These are phyloP conservation scores for Callimorpha dominula DNA, from an alignment of 2,888 invertebrate species.

Conservation along the genomic window DNA sequence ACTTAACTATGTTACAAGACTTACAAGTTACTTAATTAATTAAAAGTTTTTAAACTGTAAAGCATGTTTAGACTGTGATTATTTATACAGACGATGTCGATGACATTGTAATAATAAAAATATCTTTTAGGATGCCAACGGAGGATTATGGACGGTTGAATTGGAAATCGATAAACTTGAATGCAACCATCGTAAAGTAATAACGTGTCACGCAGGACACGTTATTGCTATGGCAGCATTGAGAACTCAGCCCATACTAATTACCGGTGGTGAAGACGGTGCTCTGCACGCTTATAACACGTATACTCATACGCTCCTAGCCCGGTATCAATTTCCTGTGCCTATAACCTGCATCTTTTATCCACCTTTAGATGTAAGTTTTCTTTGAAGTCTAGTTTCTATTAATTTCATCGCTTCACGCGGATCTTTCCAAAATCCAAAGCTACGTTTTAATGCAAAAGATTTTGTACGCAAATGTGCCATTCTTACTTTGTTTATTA, in stretches of 20 bases:
- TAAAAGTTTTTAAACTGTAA: not conserved
- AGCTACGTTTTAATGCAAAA: not conserved
- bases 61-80: not conserved
- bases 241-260: constrained; percentile 89
- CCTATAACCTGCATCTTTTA: constrained; percentile 89
- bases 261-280: constrained; percentile 91
- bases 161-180: constrained; percentile 80
- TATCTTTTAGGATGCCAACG: constrained; percentile 91
- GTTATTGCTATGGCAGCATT: constrained; percentile 90
- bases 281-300: constrained; percentile 92
- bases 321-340: constrained; percentile 85
- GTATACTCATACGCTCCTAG: constrained; percentile 84
- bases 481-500: no score
- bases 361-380: constrained; percentile 89
- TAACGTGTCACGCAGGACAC: constrained; percentile 92
- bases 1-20: no score
- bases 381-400: not conserved
- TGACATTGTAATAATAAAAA: not conserved
- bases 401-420: no score
- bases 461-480: no score
- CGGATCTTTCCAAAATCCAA: not conserved
- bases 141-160: constrained; percentile 89
- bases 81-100: not conserved
- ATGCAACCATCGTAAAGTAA: constrained; percentile 78
- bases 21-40: no score